These are phyloP conservation scores for Parnassius smintheus DNA, from an alignment of 2,888 invertebrate genomes.

Conservation along the genomic window DNA sequence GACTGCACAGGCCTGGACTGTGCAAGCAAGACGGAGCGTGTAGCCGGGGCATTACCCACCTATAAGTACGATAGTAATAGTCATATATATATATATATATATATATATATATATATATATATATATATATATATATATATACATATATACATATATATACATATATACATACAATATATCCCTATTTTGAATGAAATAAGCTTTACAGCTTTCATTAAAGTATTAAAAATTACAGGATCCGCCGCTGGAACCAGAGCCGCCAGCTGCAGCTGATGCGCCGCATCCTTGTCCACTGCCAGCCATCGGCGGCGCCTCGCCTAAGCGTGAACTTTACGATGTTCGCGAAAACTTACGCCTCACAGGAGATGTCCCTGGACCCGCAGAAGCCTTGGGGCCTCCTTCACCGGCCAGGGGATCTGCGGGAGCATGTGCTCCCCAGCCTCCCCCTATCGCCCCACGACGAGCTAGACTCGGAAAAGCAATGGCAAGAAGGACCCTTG, in stretches of 20 bases:
- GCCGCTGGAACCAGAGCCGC: slow-evolving; percentile 63
- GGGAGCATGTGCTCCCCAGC: slow-evolving; percentile 83
- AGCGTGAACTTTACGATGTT: slow-evolving; percentile 66
- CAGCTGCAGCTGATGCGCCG: slow-evolving; percentile 65
- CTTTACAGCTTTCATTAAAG: slow-evolving; percentile 1
- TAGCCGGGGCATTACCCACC: too few species aligned
- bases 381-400: slow-evolving; percentile 80
- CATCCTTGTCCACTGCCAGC: slow-evolving; percentile 65
- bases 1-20: too few species aligned
- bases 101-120: too few species aligned
- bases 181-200: too few species aligned
- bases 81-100: too few species aligned
- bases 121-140: too few species aligned
- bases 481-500: slow-evolving; percentile 84
- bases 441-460: slow-evolving; percentile 69
- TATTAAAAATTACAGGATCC: slow-evolving; percentile 54
- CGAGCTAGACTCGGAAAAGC: slow-evolving; percentile 80
- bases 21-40: too few species aligned
- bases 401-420: slow-evolving; percentile 86
- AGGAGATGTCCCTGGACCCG: slow-evolving; percentile 56
- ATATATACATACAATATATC: too few species aligned
- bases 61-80: too few species aligned
- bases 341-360: slow-evolving; percentile 64
- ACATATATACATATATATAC: too few species aligned
- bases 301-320: slow-evolving; percentile 72